Conservation (phyloP, 2,888 invertebrate species). For the Tyria jacobaeae region DNA sequence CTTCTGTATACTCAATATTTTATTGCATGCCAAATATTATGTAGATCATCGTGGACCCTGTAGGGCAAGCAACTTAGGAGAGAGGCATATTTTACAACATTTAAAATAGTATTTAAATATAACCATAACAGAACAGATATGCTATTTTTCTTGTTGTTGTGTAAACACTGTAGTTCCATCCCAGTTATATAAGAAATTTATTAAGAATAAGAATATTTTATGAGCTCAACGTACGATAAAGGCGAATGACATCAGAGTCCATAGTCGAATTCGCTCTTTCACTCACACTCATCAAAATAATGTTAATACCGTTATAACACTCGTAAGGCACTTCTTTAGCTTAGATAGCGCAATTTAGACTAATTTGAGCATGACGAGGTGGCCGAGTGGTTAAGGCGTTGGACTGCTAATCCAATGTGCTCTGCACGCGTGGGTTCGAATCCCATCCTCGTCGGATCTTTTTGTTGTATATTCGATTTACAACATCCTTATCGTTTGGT, state of each 20-base stretch:
- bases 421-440: constrained; percentile 95
- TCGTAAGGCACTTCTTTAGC: constrained; percentile 23
- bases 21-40: too few species aligned
- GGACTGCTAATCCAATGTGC: constrained; percentile 95
- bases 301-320: constrained; percentile 20
- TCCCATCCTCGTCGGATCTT: constrained; percentile 90
- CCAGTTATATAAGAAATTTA: too few species aligned
- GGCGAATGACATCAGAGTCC: constrained; percentile 40
- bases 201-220: background rate
- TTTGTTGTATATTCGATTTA: constrained; percentile 40
- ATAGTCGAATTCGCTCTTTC: constrained; percentile 30
- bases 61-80: too few species aligned
- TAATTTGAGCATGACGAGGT: constrained; percentile 87
- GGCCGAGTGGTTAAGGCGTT: constrained; percentile 95
- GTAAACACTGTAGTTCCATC: too few species aligned
- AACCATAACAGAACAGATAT: too few species aligned
- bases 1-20: too few species aligned
- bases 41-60: too few species aligned
- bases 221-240: constrained; percentile 46
- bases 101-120: too few species aligned
- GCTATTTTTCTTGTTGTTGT: too few species aligned
- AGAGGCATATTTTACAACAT: too few species aligned
- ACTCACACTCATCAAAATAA: constrained; percentile 22
- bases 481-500: constrained; percentile 10
- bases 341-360: constrained; percentile 54